phyloP scores from a whole-genome alignment of 2,113 vertebrate species.

The Astatotilapia flaviijosephi region DNA sequence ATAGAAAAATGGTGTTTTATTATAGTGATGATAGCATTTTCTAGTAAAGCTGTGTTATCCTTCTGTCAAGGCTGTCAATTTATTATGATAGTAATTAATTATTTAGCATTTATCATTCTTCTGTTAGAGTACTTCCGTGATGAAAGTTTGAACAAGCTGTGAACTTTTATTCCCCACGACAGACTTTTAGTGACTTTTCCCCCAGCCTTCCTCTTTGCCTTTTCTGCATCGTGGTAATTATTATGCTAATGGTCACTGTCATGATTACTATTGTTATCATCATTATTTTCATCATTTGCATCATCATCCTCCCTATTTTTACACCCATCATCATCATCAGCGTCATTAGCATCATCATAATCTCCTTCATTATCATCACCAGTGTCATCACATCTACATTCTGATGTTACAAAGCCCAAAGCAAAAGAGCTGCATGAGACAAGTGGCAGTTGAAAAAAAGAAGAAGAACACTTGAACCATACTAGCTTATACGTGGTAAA shows the following conservation, averaged over 20 bases:
- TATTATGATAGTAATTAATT: not conserved
- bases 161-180: not conserved
- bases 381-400: constrained; percentile 18
- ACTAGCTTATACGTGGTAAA: not conserved
- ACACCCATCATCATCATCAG: not conserved
- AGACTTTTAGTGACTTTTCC: not conserved
- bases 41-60: not conserved
- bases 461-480: not conserved
- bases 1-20: not conserved
- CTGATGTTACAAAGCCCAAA: constrained; percentile 1
- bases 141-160: not conserved
- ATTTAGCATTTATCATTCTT: not conserved
- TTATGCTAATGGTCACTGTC: not conserved
- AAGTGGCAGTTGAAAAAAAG: not conserved
- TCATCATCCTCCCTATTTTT: constrained; percentile 7
- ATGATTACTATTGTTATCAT: not conserved
- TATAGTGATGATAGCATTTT: not conserved
- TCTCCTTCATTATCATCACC: constrained; percentile 21
- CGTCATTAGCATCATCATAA: constrained; percentile 7
- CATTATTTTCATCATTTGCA: constrained; percentile 14
- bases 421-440: not conserved
- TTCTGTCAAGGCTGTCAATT: not conserved
- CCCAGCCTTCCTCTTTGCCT: not conserved
- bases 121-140: not conserved
- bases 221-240: not conserved